phyloP scores from a whole-genome alignment of 2,113 vertebrate species.

The Lagenorhynchus albirostris region DNA sequence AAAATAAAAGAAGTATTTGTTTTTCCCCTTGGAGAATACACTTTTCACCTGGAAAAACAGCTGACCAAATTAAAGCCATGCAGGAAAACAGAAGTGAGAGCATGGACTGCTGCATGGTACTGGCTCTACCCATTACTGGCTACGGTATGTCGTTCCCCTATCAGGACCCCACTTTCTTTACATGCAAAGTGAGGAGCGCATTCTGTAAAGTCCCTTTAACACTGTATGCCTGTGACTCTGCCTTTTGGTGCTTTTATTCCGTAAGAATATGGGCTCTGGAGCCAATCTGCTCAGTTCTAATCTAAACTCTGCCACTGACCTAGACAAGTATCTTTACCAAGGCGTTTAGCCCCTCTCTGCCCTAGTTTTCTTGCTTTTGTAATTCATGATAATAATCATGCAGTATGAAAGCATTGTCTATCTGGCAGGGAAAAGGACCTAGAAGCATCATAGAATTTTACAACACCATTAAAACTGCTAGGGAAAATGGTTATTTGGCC shows the following conservation, averaged over 20 bases:
- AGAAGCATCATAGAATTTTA: neutral
- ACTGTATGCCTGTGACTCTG: neutral
- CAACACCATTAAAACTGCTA: neutral
- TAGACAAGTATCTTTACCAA: neutral
- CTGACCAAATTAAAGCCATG: neutral
- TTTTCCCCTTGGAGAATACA: neutral
- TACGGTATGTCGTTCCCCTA: neutral
- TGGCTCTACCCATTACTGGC: neutral
- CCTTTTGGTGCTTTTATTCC: neutral
- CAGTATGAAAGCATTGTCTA: neutral
- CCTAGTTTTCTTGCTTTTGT: neutral
- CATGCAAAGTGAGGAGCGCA: neutral
- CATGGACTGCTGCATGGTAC: neutral
- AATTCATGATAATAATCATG: neutral
- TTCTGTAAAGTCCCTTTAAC: neutral
- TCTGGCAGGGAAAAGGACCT: neutral
- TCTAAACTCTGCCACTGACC: neutral
- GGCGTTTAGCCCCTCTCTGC: neutral
- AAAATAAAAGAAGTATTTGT: neutral
- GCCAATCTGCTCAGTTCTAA: neutral
- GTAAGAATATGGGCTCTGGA: neutral
- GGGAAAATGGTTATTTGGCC: neutral
- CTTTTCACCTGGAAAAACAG: slow-evolving; percentile 15
- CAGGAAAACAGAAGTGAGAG: neutral
- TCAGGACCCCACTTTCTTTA: neutral